phyloP scores from a whole-genome alignment of 2,888 invertebrate genomes.

The Pheosia gnoma region DNA sequence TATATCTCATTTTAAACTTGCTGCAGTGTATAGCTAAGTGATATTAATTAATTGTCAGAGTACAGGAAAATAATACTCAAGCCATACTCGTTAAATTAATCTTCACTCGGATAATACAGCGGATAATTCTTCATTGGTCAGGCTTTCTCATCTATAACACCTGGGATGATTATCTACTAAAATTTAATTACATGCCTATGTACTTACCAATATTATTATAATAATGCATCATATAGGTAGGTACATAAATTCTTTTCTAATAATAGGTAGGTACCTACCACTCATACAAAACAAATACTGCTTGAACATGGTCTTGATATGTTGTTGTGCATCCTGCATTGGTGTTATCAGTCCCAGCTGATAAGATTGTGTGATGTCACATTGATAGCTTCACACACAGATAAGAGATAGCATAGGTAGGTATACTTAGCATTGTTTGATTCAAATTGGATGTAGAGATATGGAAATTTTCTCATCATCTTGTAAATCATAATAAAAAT shows the following conservation, averaged over 20 bases:
- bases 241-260: no score
- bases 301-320: neutral
- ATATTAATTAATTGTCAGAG: no score
- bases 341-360: constrained; percentile 39
- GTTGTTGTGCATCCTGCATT: constrained; percentile 34
- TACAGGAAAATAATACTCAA: no score
- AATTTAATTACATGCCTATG: no score
- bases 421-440: constrained; percentile 25
- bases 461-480: constrained; percentile 22
- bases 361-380: constrained; percentile 55
- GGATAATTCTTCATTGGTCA: no score
- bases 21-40: no score
- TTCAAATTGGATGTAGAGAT: constrained; percentile 11
- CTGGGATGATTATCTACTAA: no score
- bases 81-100: no score
- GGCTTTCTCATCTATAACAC: no score
- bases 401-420: constrained; percentile 36
- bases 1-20: no score
- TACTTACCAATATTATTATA: no score
- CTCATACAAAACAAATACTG: neutral
- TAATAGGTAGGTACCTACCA: neutral
- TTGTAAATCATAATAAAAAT: constrained; percentile 8
- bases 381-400: constrained; percentile 48
- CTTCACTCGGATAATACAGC: no score
- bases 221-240: neutral